Percentiles rank a stretch among this genome's conserved stretches.
Evolutionary conservation across 1,140 invertebrate species (phyloP).

Genomic region (Chironomus tepperi): DNA sequence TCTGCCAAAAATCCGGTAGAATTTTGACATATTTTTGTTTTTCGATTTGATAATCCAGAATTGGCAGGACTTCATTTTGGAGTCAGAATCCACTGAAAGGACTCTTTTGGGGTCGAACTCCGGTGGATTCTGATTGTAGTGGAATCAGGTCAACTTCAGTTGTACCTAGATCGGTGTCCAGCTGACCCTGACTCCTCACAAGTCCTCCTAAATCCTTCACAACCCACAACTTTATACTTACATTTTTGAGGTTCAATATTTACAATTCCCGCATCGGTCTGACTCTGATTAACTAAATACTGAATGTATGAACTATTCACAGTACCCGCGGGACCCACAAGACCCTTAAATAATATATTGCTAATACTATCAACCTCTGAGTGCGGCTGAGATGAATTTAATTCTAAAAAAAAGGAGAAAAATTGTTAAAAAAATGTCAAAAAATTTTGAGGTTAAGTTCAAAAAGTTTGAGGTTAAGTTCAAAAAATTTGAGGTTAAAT

Average conservation of each 20-base stretch:
- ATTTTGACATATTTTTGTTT: too few relatives aligned
- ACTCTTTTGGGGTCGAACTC: too few relatives aligned
- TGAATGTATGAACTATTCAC: background rate
- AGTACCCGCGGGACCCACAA: background rate
- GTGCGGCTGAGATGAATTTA: background rate
- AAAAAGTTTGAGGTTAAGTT: too few relatives aligned
- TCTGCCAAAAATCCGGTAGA: too few relatives aligned
- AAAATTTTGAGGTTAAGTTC: too few relatives aligned
- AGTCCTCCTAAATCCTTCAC: too few relatives aligned
- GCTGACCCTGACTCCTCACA: background rate
- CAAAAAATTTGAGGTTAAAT: too few relatives aligned
- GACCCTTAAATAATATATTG: background rate
- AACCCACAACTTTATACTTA: background rate
- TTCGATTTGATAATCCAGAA: background rate
- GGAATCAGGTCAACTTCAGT: too few relatives aligned
- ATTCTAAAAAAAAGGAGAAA: background rate
- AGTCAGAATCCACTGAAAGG: too few relatives aligned
- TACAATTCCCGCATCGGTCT: background rate
- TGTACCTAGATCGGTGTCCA: background rate
- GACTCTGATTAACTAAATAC: constrained; percentile 22
- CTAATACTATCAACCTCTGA: background rate
- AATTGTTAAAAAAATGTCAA: background rate
- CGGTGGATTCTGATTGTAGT: too few relatives aligned
- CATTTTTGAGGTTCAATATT: background rate
- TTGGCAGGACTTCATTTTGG: too few relatives aligned